A percentile compares a stretch with the other conserved stretches of the same genome.
These are phyloP conservation scores for Lepisosteus osseus DNA, from an alignment of 2,113 vertebrate species.

Conservation along the genomic window DNA sequence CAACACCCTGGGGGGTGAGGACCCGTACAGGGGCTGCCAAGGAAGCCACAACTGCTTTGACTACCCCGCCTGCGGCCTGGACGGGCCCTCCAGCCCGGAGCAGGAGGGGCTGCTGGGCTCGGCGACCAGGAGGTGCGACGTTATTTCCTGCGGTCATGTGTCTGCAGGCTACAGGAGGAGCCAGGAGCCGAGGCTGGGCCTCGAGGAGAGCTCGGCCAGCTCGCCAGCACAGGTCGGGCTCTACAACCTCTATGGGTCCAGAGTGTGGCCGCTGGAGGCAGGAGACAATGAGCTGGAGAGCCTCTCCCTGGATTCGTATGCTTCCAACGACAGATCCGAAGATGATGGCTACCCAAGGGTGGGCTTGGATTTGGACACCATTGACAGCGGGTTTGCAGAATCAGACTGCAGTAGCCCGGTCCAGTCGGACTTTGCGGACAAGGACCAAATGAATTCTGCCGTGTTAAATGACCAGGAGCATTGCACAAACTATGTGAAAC, in stretches of 20 bases:
- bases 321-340: conserved; percentile 55
- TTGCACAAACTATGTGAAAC: conserved; percentile 84
- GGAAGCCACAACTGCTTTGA: conserved; percentile 28
- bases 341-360: conserved; percentile 70
- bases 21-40: conserved; percentile 21
- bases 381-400: conserved; percentile 89
- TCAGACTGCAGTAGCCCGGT: conserved; percentile 77
- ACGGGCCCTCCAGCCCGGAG: conserved; percentile 23
- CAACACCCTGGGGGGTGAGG: conserved; percentile 37
- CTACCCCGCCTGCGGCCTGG: conserved; percentile 54
- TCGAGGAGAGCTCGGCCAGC: conserved; percentile 3
- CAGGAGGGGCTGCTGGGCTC: conserved; percentile 23
- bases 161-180: conserved; percentile 20
- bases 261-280: conserved; percentile 49
- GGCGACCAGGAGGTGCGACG: conserved; percentile 25
- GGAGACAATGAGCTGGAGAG: conserved; percentile 58
- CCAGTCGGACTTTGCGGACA: conserved; percentile 65
- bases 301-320: conserved; percentile 64
- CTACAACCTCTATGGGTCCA: conserved; percentile 33
- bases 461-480: conserved; percentile 42
- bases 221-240: background rate
- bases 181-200: conserved; percentile 5
- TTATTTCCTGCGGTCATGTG: conserved; percentile 45
- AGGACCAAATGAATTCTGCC: conserved; percentile 29
- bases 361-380: conserved; percentile 83